These are phyloP conservation scores for Drosophila anomelani DNA, from an alignment of 2,888 invertebrate species.

Conservation along the genomic window DNA sequence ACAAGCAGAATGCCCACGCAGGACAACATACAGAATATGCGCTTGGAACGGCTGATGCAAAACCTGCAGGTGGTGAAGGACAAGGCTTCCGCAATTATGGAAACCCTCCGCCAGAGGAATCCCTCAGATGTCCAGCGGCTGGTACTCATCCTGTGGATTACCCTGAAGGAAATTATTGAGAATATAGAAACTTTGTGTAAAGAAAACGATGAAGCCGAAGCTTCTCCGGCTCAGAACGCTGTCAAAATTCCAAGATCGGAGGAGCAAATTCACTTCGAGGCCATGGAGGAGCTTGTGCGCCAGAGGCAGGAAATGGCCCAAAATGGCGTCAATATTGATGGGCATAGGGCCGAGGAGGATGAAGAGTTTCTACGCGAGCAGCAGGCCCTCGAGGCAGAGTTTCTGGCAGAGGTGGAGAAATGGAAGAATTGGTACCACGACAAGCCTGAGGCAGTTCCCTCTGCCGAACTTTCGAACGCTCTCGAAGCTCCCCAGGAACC, in stretches of 20 bases:
- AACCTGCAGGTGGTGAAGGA: neutral
- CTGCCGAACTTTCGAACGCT: no score
- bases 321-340: neutral
- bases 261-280: neutral
- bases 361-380: neutral
- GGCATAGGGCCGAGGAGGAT: rapidly evolving
- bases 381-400: neutral
- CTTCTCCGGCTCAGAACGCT: neutral
- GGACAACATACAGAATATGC: no score
- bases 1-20: no score
- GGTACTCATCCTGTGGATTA: neutral
- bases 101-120: neutral
- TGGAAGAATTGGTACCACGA: neutral
- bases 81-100: neutral
- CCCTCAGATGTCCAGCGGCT: neutral
- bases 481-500: no score
- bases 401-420: rapidly evolving
- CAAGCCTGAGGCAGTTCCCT: no score
- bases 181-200: neutral
- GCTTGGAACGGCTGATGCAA: no score
- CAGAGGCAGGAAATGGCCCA: neutral
- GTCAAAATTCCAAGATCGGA: neutral
- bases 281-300: neutral
- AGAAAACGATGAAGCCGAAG: no score
- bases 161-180: neutral